A percentile compares a stretch with the other conserved stretches of the same genome.
These are phyloP conservation scores for Mythimna vitellina DNA, from an alignment of 2,888 invertebrate species.

Conservation along the genomic window DNA sequence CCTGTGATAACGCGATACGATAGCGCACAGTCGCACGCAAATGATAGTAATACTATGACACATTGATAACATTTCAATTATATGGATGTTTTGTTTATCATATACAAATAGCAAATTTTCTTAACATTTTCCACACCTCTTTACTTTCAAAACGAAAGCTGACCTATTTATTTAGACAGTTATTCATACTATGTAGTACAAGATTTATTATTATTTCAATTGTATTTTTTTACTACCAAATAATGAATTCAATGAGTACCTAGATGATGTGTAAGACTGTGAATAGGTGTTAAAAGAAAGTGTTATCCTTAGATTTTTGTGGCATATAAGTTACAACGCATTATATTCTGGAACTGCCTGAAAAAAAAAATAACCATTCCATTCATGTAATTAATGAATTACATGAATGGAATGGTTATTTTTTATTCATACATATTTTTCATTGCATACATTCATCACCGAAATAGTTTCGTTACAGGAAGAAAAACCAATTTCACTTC, in stretches of 20 bases:
- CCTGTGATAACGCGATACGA: slow-evolving; percentile 47
- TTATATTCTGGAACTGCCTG: background rate
- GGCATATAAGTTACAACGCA: background rate
- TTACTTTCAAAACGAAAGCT: background rate
- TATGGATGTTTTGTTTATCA: background rate
- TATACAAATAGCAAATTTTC: background rate
- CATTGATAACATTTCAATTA: background rate
- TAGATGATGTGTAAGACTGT: too few relatives aligned
- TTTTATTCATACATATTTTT: too few relatives aligned
- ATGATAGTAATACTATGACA: background rate
- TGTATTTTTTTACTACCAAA: background rate
- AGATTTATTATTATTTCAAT: background rate
- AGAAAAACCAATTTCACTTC: background rate
- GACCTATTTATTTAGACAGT: background rate
- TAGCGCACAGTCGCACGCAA: slow-evolving; percentile 9
- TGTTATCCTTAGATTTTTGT: background rate
- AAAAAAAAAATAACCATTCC: too few relatives aligned
- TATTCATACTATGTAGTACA: background rate
- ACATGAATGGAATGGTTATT: too few relatives aligned
- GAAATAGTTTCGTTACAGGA: too few relatives aligned
- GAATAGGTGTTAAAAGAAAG: too few relatives aligned
- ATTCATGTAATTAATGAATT: too few relatives aligned
- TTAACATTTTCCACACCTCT: background rate
- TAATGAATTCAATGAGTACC: too few relatives aligned
- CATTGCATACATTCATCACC: background rate